Evolutionary conservation across 35 echinoderm and acorn worm species (phyloP).

Genomic region (Holothuria glaberrima): DNA sequence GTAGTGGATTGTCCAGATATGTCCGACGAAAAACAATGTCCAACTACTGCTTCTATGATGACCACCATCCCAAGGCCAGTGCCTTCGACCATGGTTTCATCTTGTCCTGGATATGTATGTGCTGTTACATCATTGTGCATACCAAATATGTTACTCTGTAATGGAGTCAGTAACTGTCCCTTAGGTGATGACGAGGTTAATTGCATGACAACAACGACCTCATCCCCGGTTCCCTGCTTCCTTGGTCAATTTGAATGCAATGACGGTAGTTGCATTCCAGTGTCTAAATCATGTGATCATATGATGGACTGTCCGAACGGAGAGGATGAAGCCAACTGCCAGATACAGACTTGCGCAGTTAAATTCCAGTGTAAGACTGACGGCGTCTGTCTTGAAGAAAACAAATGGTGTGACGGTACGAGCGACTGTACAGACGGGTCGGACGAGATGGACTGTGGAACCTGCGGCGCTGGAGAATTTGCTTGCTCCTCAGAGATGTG

Average conservation of each 20-base stretch:
- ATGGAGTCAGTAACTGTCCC: neutral
- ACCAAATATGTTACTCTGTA: neutral
- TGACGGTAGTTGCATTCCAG: constrained; percentile 10
- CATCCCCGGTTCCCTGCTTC: neutral
- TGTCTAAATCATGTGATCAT: neutral
- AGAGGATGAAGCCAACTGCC: constrained; percentile 30
- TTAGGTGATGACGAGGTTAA: neutral
- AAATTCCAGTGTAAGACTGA: constrained; percentile 12
- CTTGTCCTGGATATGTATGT: neutral
- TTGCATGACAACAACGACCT: neutral
- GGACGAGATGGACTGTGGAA: constrained; percentile 20
- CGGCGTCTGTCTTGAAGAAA: neutral
- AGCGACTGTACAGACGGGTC: neutral
- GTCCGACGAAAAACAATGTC: constrained; percentile 22
- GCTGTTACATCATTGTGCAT: neutral
- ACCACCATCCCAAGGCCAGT: neutral
- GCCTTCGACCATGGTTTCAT: neutral
- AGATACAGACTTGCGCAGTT: neutral
- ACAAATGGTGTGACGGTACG: constrained; percentile 15
- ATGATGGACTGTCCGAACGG: neutral
- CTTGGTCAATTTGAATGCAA: constrained; percentile 47
- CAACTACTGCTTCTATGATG: neutral
- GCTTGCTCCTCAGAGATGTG: constrained; percentile 2
- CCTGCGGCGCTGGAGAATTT: constrained; percentile 14
- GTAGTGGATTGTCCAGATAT: constrained; percentile 26